A percentile compares a stretch with the other conserved stretches of the same genome.
phyloP scores from a whole-genome alignment of 2,797 vertebrate species.

The Urophycis tenuis region DNA sequence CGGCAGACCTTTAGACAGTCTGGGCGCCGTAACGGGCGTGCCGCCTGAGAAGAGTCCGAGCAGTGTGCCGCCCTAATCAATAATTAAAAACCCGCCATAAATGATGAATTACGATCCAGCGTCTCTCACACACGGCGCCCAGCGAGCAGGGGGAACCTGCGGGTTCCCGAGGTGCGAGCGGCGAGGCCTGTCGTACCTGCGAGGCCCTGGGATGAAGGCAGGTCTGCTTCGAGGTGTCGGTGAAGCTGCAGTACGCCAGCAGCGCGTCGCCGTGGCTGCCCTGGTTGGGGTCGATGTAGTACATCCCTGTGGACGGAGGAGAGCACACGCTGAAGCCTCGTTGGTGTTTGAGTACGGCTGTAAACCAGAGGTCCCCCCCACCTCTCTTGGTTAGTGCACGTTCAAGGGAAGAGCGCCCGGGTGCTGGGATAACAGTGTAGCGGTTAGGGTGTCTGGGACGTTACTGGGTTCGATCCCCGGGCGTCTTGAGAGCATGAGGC shows the following conservation, averaged over 20 bases:
- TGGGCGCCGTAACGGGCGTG: background rate
- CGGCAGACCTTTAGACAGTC: background rate
- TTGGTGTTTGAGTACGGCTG: too few species aligned
- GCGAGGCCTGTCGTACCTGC: constrained; percentile 65
- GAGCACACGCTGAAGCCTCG: too few species aligned
- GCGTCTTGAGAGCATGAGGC: too few species aligned
- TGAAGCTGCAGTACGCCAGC: constrained; percentile 83
- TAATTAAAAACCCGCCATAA: background rate
- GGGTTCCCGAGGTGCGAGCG: background rate
- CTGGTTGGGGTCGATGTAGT: constrained; percentile 90
- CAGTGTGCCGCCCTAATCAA: background rate
- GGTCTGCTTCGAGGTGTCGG: constrained; percentile 70
- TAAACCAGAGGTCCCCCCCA: too few species aligned
- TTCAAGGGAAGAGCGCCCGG: too few species aligned
- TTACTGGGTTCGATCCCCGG: too few species aligned
- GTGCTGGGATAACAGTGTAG: too few species aligned
- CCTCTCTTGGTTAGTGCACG: too few species aligned
- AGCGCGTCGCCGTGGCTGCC: constrained; percentile 78
- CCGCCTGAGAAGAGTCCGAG: background rate
- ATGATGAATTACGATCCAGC: background rate
- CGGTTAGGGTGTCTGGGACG: too few species aligned
- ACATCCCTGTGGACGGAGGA: constrained; percentile 70
- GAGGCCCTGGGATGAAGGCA: constrained; percentile 73
- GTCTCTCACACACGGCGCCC: background rate
- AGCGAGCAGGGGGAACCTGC: background rate